Evolutionary conservation across 2,888 invertebrate genomes (phyloP).

Genomic region (Tanytarsus gracilentus): DNA sequence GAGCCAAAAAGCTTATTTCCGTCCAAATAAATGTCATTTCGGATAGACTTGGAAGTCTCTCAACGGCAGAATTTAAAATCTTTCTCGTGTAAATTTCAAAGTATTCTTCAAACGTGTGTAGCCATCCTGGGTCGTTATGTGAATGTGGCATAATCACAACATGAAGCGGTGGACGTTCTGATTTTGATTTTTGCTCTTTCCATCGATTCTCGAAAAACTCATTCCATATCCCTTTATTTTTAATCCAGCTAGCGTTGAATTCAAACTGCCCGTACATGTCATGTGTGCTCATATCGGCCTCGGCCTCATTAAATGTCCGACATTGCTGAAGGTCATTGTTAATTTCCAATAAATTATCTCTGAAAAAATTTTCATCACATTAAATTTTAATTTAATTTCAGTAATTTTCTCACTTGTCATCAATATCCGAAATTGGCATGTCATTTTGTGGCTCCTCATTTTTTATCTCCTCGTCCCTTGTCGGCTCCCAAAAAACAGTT

Average conservation of each 20-base stretch:
- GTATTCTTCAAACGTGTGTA: slow-evolving; percentile 91
- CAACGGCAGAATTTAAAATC: slow-evolving; percentile 77
- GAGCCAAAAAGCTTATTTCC: slow-evolving; percentile 78
- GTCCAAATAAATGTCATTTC: slow-evolving; percentile 96
- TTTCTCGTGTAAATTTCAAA: slow-evolving; percentile 80
- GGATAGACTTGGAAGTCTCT: slow-evolving; percentile 74
- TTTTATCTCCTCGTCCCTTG: too few species aligned
- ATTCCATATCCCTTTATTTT: slow-evolving; percentile 85
- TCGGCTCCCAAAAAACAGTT: too few species aligned
- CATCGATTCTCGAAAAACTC: slow-evolving; percentile 76
- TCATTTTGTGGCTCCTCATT: too few species aligned
- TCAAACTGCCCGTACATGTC: slow-evolving; percentile 68
- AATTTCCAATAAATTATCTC: neutral
- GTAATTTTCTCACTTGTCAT: too few species aligned
- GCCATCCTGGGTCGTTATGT: slow-evolving; percentile 97
- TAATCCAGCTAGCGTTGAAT: slow-evolving; percentile 84
- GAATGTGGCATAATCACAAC: slow-evolving; percentile 88
- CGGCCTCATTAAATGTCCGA: slow-evolving; percentile 43
- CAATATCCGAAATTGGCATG: too few species aligned
- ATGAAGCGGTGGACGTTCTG: slow-evolving; percentile 64
- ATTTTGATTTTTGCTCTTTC: slow-evolving; percentile 61
- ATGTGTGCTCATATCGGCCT: slow-evolving; percentile 65
- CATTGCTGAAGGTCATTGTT: slow-evolving; percentile 36
- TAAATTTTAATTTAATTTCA: too few species aligned
- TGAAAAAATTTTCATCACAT: neutral